Conservation (phyloP, 2,113 vertebrate genomes). For the Azemiops feae region DNA sequence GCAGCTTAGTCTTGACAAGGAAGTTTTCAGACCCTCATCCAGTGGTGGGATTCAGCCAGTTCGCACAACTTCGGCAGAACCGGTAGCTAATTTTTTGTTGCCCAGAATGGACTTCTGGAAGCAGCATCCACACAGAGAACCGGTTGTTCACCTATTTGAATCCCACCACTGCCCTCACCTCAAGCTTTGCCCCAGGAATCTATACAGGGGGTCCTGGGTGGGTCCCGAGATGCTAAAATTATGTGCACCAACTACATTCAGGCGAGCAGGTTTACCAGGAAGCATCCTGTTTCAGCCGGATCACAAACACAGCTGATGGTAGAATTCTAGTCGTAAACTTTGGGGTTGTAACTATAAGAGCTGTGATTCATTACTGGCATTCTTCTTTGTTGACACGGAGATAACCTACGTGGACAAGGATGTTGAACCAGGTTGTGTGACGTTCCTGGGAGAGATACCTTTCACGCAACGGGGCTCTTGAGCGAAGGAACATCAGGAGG, state of each 20-base stretch:
- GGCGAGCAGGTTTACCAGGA: background rate
- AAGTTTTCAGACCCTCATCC: background rate
- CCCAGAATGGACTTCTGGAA: too few relatives aligned
- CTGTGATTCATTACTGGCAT: background rate
- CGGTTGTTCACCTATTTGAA: too few relatives aligned
- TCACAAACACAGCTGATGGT: background rate
- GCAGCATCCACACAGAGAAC: too few relatives aligned
- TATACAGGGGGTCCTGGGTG: background rate
- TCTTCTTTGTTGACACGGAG: background rate
- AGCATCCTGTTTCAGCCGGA: background rate
- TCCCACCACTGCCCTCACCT: too few relatives aligned
- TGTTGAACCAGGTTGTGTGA: background rate
- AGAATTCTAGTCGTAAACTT: background rate
- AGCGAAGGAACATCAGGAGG: background rate
- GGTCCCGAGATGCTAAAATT: background rate
- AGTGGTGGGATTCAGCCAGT: too few relatives aligned
- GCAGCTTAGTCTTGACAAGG: background rate
- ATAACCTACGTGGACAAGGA: background rate
- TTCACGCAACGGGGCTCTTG: rapidly evolving
- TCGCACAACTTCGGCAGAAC: too few relatives aligned
- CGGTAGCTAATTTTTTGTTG: too few relatives aligned
- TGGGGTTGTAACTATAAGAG: background rate
- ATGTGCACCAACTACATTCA: background rate
- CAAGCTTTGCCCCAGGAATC: background rate
- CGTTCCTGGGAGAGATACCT: background rate